Conservation (phyloP, 2,113 vertebrate species). For the Gallinago media region DNA sequence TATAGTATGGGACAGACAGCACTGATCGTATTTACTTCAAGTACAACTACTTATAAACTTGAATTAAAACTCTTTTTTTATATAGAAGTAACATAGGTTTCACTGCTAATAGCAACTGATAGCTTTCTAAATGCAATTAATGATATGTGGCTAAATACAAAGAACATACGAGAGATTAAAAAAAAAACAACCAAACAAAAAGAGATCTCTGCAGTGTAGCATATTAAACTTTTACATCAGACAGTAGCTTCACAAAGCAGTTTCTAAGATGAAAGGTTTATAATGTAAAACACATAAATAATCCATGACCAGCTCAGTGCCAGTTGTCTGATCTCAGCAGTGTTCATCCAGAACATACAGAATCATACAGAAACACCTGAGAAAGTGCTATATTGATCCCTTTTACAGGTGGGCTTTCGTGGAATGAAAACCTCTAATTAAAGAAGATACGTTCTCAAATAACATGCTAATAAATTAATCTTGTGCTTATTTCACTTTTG, state of each 20-base stretch:
- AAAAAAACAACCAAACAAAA: neutral
- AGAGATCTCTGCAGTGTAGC: neutral
- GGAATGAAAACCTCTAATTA: neutral
- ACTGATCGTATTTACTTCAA: neutral
- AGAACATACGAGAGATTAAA: neutral
- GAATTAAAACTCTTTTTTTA: neutral
- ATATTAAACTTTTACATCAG: neutral
- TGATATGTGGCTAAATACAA: neutral
- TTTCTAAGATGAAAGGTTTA: neutral
- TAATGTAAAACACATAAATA: neutral
- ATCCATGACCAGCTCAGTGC: neutral
- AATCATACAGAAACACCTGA: neutral
- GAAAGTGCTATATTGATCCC: neutral
- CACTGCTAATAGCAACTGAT: neutral
- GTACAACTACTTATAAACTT: neutral
- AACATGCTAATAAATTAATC: neutral
- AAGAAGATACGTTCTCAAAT: neutral
- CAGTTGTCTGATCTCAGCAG: neutral
- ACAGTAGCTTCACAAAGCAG: neutral
- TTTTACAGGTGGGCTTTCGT: neutral
- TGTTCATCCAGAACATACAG: neutral
- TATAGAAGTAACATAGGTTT: neutral
- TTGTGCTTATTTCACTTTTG: neutral
- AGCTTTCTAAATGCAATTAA: neutral
- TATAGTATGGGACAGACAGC: neutral